These are phyloP conservation scores for Drosophila austrosaltans DNA, from an alignment of 2,888 invertebrate genomes.

Conservation along the genomic window DNA sequence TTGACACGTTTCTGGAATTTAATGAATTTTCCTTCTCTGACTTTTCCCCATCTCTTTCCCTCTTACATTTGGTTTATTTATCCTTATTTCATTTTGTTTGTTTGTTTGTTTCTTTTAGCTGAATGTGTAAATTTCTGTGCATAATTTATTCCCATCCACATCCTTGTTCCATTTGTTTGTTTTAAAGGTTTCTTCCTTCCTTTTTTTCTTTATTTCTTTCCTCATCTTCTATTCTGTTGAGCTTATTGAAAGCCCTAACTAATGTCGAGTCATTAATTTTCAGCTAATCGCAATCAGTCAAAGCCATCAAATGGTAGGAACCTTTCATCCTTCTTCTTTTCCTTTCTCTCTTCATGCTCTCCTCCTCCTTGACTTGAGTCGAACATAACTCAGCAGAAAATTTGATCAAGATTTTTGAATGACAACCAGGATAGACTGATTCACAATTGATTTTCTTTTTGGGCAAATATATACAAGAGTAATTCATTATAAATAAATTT, in stretches of 20 bases:
- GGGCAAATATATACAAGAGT: not conserved
- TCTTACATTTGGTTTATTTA: not conserved
- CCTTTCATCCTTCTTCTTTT: not conserved
- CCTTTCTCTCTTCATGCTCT: not conserved
- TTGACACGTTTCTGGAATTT: conserved; percentile 42
- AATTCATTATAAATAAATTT: not conserved
- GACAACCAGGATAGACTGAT: conserved; percentile 19
- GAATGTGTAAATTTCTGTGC: conserved; percentile 30
- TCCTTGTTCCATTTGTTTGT: conserved; percentile 13
- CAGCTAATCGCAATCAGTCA: conserved; percentile 60
- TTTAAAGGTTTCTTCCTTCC: conserved; percentile 27
- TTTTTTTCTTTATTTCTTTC: too few relatives aligned
- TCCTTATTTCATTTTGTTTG: not conserved
- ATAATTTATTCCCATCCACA: conserved; percentile 42
- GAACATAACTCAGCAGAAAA: conserved; percentile 35
- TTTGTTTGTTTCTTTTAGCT: conserved; percentile 23
- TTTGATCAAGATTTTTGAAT: conserved; percentile 44
- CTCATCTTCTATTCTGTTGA: not conserved
- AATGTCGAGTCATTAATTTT: conserved; percentile 61
- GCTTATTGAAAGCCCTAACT: conserved; percentile 31
- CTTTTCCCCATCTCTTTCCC: not conserved
- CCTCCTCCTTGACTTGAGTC: conserved; percentile 14
- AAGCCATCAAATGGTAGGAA: conserved; percentile 17
- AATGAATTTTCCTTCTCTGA: conserved; percentile 17
- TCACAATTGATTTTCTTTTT: conserved; percentile 7